Conservation (phyloP, 2,113 vertebrate genomes). For the Peucedramus taeniatus region DNA sequence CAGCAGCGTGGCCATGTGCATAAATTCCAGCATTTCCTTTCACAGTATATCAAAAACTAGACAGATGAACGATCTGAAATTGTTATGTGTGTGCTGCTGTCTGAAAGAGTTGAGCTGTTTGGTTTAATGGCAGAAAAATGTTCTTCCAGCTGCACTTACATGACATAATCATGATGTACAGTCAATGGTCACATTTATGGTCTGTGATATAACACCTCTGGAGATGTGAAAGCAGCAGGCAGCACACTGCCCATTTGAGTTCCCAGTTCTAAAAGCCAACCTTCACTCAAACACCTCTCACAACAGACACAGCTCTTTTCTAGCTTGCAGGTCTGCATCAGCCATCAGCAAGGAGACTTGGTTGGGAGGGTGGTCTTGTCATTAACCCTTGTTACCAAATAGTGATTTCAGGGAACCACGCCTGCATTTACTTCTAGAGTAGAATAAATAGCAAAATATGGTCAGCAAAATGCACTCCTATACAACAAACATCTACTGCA, state of each 20-base stretch:
- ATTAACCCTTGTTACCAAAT: neutral
- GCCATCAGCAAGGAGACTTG: neutral
- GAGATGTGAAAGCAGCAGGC: neutral
- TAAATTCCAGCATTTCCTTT: slow-evolving; percentile 31
- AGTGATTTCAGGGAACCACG: neutral
- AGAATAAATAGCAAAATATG: neutral
- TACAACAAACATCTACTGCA: neutral
- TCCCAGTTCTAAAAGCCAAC: neutral
- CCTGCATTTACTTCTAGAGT: neutral
- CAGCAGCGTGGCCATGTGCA: neutral
- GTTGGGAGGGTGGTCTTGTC: neutral
- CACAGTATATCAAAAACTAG: slow-evolving; percentile 21
- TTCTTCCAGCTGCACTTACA: slow-evolving; percentile 8
- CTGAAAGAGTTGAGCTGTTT: neutral
- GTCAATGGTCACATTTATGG: neutral
- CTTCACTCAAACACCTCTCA: neutral
- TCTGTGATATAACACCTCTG: neutral
- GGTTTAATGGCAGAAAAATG: slow-evolving; percentile 7
- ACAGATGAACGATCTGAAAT: neutral
- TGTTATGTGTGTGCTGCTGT: neutral
- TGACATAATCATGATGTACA: neutral
- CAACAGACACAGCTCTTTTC: neutral
- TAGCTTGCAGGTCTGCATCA: neutral
- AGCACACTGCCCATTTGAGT: neutral
- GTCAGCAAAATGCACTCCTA: neutral